These are phyloP conservation scores for Ciconia stormi DNA, from an alignment of 2,113 vertebrate species.

Conservation along the genomic window DNA sequence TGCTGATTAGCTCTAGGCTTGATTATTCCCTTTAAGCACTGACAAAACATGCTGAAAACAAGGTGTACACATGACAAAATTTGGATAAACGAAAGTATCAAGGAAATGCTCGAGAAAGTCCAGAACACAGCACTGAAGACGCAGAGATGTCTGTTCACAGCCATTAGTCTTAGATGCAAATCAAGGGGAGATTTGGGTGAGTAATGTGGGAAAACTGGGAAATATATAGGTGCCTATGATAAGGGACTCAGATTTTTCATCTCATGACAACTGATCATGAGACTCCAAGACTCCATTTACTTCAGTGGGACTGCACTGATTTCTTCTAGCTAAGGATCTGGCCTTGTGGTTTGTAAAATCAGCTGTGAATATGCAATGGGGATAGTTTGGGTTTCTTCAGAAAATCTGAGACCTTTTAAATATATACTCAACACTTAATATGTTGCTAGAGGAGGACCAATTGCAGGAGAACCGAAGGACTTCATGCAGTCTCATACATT, in stretches of 20 bases:
- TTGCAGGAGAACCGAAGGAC: background rate
- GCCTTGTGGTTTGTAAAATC: background rate
- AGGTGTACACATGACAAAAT: background rate
- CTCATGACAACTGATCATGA: background rate
- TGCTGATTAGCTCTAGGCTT: background rate
- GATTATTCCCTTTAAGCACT: slow-evolving; percentile 10
- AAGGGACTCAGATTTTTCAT: background rate
- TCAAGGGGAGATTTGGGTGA: background rate
- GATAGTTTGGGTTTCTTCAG: background rate
- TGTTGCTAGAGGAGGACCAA: background rate
- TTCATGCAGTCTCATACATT: background rate
- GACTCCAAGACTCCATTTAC: background rate
- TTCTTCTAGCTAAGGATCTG: background rate
- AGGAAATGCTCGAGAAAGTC: background rate
- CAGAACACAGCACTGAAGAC: background rate
- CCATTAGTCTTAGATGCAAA: background rate
- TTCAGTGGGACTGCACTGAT: background rate
- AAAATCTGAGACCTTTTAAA: background rate
- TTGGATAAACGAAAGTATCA: background rate
- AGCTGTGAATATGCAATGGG: background rate
- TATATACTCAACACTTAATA: background rate
- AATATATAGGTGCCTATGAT: background rate
- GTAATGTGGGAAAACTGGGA: background rate
- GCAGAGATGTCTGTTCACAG: background rate
- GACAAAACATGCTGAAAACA: background rate